Conservation (phyloP, 2,888 invertebrate genomes). For the Schizaphis graminum region DNA sequence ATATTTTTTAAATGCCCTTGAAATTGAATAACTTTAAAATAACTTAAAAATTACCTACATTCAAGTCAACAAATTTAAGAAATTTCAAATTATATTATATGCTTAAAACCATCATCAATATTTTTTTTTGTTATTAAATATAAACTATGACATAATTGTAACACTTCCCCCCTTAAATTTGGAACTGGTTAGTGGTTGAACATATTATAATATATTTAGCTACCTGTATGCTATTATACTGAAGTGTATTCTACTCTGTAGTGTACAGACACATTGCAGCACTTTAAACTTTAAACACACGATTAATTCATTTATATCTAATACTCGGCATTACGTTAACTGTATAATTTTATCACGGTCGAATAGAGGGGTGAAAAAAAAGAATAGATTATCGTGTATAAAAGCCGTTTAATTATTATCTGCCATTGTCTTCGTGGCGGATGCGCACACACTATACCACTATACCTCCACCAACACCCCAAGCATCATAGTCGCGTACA, state of each 20-base stretch:
- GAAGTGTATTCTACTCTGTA: no score
- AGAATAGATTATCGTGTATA: neutral
- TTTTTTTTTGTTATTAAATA: no score
- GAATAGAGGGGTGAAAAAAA: neutral
- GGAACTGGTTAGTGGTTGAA: no score
- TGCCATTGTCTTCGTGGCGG: constrained; percentile 26
- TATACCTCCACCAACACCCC: neutral
- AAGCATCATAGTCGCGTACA: neutral
- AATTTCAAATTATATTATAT: no score
- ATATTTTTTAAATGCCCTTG: no score
- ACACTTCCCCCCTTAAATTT: no score
- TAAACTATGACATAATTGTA: no score
- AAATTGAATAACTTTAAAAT: no score
- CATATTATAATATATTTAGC: no score
- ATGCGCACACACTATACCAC: neutral
- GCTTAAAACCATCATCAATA: no score
- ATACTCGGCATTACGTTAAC: neutral
- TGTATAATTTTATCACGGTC: neutral
- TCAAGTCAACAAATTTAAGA: no score
- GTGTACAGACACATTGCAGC: neutral
- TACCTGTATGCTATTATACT: neutral
- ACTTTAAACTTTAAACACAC: neutral
- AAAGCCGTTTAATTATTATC: constrained; percentile 29
- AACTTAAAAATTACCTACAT: no score
- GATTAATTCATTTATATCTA: neutral